Base-by-base conservation (phyloP, 2,888 invertebrate species). In the Nomada goodeniana region DNA sequence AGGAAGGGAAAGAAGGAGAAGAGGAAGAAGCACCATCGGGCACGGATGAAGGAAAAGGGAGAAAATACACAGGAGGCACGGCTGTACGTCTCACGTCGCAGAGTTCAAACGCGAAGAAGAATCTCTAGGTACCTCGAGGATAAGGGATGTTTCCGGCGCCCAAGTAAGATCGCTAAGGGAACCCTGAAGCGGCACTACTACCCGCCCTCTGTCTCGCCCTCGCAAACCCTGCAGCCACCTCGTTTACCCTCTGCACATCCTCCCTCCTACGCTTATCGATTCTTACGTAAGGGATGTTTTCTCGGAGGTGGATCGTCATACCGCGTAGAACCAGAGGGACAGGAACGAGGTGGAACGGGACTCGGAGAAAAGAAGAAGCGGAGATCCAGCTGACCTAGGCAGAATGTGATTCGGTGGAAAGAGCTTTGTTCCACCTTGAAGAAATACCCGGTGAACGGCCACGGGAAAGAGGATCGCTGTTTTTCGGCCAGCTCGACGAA, bases 251-350 rank as follows among this genome's bases (percentile, higher is more conserved):
- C 79, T 70, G 80, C 80, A 74, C 76, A 77, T 84, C 61, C 80
- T 72, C 79, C 68, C 75, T 83, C 76, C 72, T 72, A 71, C 80
- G 79, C 88, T 87, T 88, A 88, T 88, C 88, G 88, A 88, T 88
- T 88, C 87, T 88, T 88, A 88, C 84, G 83, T 88, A 88, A 87
- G 83, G 83, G 85, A 88, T 87, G 88, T 88, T 88, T 88, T 87
- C 82, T 83, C 80, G 87, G 65, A 82, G 88, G 76, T 81, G 73
- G 84, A 85, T 83, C 82, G 72, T 26, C 52, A 55, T 63, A 50
- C 52, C 36, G 29, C 52, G 47, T 52, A 23, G 70, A 47, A 70
- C 18, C 63, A 50, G 59, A 36, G 74, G 69, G 76, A 65, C 67
- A 42, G 61, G 20, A 44, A 29, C 55, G 57, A 29, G 65, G 65